Base-by-base conservation (phyloP, 1,140 invertebrate species). In the Zaprionus kolodkinae region DNA sequence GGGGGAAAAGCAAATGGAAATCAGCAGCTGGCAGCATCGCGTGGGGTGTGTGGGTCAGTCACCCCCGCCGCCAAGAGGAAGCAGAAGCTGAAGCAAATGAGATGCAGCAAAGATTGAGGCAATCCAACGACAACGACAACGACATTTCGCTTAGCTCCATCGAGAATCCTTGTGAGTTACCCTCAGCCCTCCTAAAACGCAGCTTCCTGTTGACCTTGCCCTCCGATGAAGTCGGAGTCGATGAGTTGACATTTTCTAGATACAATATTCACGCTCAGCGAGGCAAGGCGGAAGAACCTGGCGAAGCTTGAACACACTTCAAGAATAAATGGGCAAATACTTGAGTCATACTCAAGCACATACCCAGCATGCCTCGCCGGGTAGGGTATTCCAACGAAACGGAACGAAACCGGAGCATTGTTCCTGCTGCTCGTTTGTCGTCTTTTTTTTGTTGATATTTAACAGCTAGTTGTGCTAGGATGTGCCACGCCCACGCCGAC, bases 1-100 rank as follows among this genome's bases (percentile, higher is more conserved):
- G 5, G 52, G 17, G 5, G 33, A 36, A 50, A 36, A 62, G n/a
- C 13, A 48, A 63, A 61, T 57, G 69, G 36, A 69, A 66, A 66
- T 66, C 55, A 36, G 35, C 40, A 66, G 70, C 59, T 61, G 57
- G 13, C 59, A 35, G 59, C 45, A 40, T 15, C 0, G 12, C 12
- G 64, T 56, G 60, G 40, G 40, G n/a, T 45, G 40, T 21, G 66
- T 52, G 63, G 63, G 70, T 72, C 70, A 72, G 25, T 67, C 70
- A 72, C 70, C 70, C 43, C 21, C n/a, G n/a, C n/a, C n/a, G 17
- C 11, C 40, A n/a, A 35, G 38, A 17, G 1, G 33, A 35, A 33
- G 35, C 15, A 35, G 30, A 43, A 13, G 60, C 12, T 1, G 12
- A 15, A 30, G 4, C 30, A 63, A 63, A 63, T 63, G 33, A 60